These are phyloP conservation scores for Datnioides undecimradiatus DNA, from an alignment of 2,113 vertebrate genomes.

Conservation along the genomic window DNA sequence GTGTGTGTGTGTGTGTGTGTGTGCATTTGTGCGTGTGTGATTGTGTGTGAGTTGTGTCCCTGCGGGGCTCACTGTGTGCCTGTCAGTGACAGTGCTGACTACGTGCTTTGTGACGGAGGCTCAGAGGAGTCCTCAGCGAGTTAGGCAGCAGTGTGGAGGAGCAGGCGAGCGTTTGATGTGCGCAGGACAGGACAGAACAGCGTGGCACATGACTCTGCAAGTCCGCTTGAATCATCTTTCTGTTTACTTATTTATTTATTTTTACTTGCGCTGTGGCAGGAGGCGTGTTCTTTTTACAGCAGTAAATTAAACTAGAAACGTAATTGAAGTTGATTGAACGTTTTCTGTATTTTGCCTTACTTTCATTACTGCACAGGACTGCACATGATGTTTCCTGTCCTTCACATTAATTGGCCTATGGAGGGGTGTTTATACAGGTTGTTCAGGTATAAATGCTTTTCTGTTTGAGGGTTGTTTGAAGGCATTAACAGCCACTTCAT, in stretches of 20 bases:
- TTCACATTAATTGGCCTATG: not conserved
- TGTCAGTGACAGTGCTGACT: conserved; percentile 72
- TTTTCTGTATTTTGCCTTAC: conserved; percentile 23
- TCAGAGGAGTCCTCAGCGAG: conserved; percentile 50
- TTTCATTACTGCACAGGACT: not conserved
- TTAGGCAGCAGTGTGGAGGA: conserved; percentile 28
- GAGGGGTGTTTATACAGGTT: not conserved
- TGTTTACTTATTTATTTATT: conserved; percentile 11
- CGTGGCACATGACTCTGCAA: conserved; percentile 47
- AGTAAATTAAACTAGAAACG: conserved; percentile 7
- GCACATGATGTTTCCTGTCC: not conserved
- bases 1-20: conserved; percentile 21
- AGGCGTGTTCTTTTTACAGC: conserved; percentile 17
- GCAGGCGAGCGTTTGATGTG: conserved; percentile 38
- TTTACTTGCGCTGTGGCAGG: not conserved
- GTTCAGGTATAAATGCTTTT: not conserved
- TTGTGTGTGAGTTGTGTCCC: conserved; percentile 44
- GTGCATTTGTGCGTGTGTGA: conserved; percentile 34
- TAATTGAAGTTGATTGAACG: conserved; percentile 37
- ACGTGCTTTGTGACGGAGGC: conserved; percentile 59
- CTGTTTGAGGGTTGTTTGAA: not conserved
- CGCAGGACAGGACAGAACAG: conserved; percentile 42
- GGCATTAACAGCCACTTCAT: too few relatives aligned
- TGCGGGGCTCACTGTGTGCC: conserved; percentile 37
- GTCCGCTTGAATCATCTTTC: conserved; percentile 28